A percentile compares a stretch with the other conserved stretches of the same genome.
Evolutionary conservation across 2,113 vertebrate genomes (phyloP).

Genomic region (Origma solitaria): DNA sequence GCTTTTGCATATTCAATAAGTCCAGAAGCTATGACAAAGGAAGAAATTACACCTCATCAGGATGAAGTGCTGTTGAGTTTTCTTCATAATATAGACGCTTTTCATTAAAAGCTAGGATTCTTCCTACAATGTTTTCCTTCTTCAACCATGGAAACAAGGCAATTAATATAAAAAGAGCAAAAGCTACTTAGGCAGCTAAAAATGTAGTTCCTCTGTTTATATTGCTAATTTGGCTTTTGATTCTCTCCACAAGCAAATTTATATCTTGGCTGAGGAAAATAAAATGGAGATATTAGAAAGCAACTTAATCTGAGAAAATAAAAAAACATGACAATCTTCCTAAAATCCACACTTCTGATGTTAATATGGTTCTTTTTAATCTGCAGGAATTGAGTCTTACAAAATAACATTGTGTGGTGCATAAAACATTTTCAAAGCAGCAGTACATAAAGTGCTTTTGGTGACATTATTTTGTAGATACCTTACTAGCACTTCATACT

Average conservation of each 20-base stretch:
- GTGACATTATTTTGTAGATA: not conserved
- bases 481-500: not conserved
- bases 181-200: not conserved
- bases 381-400: not conserved
- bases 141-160: not conserved
- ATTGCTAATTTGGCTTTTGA: not conserved
- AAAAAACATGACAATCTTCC: not conserved
- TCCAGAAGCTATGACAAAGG: not conserved
- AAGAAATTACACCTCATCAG: not conserved
- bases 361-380: not conserved
- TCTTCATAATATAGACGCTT: not conserved
- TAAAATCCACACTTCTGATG: not conserved
- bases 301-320: not conserved
- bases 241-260: not conserved
- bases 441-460: not conserved
- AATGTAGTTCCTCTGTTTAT: not conserved
- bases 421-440: not conserved
- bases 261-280: not conserved
- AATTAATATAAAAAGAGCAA: not conserved
- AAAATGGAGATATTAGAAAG: not conserved
- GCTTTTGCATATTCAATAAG: not conserved
- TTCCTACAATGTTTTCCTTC: not conserved
- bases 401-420: not conserved
- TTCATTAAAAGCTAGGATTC: not conserved
- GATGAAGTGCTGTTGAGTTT: not conserved